Evolutionary conservation across 2,113 vertebrate genomes (phyloP).

Genomic region (Phalacrocorax brasilianus): DNA sequence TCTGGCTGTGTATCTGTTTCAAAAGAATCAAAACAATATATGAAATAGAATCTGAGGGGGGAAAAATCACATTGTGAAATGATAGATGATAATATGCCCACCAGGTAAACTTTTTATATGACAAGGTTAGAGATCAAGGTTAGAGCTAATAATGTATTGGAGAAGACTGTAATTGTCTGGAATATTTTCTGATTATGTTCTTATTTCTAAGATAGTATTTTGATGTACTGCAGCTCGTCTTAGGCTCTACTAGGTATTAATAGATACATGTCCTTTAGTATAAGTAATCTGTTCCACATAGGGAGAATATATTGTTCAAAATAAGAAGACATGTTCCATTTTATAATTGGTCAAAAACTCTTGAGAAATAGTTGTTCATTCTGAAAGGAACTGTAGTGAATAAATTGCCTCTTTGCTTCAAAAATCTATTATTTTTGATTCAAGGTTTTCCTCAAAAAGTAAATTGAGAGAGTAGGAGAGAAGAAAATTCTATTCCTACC

Average conservation of each 20-base stretch:
- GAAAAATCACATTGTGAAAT: neutral
- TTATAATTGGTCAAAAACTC: slow-evolving; percentile 58
- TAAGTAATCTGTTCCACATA: slow-evolving; percentile 28
- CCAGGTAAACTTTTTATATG: slow-evolving; percentile 15
- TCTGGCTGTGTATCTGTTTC: slow-evolving; percentile 5
- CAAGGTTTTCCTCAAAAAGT: slow-evolving; percentile 25
- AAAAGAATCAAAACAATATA: slow-evolving; percentile 47
- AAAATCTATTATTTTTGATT: slow-evolving; percentile 51
- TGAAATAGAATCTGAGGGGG: neutral
- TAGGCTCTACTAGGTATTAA: slow-evolving; percentile 16
- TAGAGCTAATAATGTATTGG: neutral
- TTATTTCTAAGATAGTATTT: slow-evolving; percentile 21
- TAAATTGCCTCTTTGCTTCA: slow-evolving; percentile 44
- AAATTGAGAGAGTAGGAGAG: neutral
- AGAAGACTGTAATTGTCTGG: neutral
- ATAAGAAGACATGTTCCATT: slow-evolving; percentile 58
- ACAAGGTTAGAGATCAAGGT: slow-evolving; percentile 8
- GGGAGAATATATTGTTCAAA: slow-evolving; percentile 48
- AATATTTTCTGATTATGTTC: slow-evolving; percentile 34
- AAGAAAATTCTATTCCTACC: neutral
- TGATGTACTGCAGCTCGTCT: slow-evolving; percentile 2
- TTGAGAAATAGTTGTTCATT: slow-evolving; percentile 47
- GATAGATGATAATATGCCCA: neutral
- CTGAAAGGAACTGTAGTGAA: slow-evolving; percentile 25
- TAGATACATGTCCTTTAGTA: slow-evolving; percentile 25